Evolutionary conservation across 2,113 vertebrate species (phyloP).

Genomic region (Haliaeetus leucogaster): DNA sequence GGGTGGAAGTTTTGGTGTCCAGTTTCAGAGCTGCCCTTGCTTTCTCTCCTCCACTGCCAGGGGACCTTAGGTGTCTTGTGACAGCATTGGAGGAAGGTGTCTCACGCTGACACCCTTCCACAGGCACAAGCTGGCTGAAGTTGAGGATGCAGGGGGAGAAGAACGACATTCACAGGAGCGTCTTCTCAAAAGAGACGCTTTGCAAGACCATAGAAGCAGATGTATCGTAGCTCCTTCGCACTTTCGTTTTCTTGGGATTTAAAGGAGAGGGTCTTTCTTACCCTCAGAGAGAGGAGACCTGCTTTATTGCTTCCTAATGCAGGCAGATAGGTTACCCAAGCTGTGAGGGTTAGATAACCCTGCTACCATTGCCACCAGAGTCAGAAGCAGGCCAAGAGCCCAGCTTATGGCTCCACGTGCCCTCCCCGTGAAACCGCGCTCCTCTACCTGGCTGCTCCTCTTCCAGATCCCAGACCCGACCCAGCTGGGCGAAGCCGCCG

Average conservation of each 20-base stretch:
- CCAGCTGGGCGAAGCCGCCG: not conserved
- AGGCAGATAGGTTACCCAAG: rapidly evolving
- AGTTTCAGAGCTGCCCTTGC: not conserved
- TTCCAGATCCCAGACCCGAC: not conserved
- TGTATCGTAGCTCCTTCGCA: not conserved
- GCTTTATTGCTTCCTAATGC: not conserved
- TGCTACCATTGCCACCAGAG: not conserved
- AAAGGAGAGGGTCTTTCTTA: not conserved
- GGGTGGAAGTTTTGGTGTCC: not conserved
- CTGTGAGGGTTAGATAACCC: not conserved
- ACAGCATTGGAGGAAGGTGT: not conserved
- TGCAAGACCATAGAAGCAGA: not conserved
- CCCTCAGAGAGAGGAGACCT: not conserved
- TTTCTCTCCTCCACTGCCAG: not conserved
- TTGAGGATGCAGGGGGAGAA: not conserved
- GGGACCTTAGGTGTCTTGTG: not conserved
- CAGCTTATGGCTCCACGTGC: not conserved
- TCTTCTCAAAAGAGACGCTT: not conserved
- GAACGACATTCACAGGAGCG: rapidly evolving
- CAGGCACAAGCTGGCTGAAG: not conserved
- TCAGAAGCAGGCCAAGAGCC: not conserved
- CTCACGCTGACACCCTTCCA: not conserved
- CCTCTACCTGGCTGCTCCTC: not conserved
- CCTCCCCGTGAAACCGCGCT: rapidly evolving
- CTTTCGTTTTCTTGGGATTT: not conserved